phyloP scores from a whole-genome alignment of 1,140 invertebrate genomes.

The Oreohelix idahoensis region DNA sequence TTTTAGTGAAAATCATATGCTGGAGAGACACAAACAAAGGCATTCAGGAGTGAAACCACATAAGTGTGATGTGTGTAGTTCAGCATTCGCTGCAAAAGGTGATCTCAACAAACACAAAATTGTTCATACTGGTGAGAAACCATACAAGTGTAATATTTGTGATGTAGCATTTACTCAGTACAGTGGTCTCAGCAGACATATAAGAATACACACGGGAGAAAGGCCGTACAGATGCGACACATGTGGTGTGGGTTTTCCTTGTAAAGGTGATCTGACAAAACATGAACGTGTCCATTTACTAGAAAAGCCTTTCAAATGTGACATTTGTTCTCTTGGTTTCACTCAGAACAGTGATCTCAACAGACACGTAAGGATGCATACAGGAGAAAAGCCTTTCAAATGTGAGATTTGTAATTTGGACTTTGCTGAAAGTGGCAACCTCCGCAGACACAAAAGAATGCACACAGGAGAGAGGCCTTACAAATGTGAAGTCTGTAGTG shows the following conservation, averaged over 20 bases:
- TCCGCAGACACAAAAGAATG: background rate
- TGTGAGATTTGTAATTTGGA: background rate
- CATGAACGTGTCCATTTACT: background rate
- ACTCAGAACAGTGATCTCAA: background rate
- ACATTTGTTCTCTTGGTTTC: background rate
- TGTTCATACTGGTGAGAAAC: constrained; percentile 2
- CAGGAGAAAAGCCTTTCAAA: background rate
- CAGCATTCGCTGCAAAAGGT: background rate
- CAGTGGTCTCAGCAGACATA: background rate
- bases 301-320: constrained; percentile 11
- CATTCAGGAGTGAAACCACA: background rate
- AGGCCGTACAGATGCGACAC: background rate
- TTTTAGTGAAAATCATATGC: constrained; percentile 69
- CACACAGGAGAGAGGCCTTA: constrained; percentile 11
- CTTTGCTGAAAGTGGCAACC: background rate
- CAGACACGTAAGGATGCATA: background rate
- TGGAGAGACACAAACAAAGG: constrained; percentile 35
- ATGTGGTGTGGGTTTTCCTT: background rate
- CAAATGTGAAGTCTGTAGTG: constrained; percentile 5
- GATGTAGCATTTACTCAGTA: background rate
- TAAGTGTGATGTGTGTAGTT: constrained; percentile 11
- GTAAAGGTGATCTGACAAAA: background rate
- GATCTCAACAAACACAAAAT: constrained; percentile 6
- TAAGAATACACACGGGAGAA: constrained; percentile 7
- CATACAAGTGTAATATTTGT: constrained; percentile 11